A percentile compares a stretch with the other conserved stretches of the same genome.
Evolutionary conservation across 1,140 invertebrate genomes (phyloP).

Genomic region (Alviniconcha marisindica): DNA sequence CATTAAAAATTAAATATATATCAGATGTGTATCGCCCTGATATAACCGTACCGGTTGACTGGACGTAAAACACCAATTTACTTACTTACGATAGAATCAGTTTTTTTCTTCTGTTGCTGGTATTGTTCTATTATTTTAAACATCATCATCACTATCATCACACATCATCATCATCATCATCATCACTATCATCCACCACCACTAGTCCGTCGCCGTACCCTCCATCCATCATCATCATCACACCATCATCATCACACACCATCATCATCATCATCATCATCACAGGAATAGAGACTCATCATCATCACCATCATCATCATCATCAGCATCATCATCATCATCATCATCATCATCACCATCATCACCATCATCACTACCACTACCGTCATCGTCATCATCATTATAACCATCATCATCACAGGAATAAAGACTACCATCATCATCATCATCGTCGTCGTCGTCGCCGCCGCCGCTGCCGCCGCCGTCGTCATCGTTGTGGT

Average conservation of each 20-base stretch:
- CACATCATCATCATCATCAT: neutral
- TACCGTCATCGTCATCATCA: neutral
- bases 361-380: slow-evolving; percentile 41
- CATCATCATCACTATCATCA: neutral
- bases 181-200: no score
- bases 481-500: neutral
- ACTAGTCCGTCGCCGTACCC: no score
- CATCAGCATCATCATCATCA: slow-evolving; percentile 48
- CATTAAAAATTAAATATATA: no score
- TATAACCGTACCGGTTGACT: no score
- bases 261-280: slow-evolving; percentile 38
- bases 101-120: no score
- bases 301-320: slow-evolving; percentile 48
- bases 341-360: slow-evolving; percentile 49
- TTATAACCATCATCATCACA: neutral
- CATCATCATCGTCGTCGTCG: neutral
- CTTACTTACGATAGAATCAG: no score
- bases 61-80: no score
- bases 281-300: neutral
- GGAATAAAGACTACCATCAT: neutral
- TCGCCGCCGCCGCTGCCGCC: neutral
- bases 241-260: slow-evolving; percentile 40
- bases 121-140: neutral
- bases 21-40: no score
- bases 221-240: no score